phyloP scores from a whole-genome alignment of 2,797 vertebrate species.

The Cuniculus paca region DNA sequence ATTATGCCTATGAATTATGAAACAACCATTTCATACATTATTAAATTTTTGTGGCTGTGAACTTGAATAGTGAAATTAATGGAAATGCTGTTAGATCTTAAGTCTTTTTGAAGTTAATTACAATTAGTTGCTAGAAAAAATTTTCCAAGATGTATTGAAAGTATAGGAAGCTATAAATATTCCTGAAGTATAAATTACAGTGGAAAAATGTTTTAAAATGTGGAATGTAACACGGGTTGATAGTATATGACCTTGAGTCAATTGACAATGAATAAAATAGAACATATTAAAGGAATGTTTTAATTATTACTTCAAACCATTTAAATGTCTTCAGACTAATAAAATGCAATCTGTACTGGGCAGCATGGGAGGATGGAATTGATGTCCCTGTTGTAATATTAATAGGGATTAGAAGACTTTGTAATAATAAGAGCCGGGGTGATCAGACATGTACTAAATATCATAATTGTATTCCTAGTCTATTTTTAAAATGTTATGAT shows the following conservation, averaged over 20 bases:
- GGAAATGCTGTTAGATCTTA: slow-evolving; percentile 61
- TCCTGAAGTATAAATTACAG: slow-evolving; percentile 10
- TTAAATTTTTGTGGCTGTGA: slow-evolving; percentile 66
- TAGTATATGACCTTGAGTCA: slow-evolving; percentile 66
- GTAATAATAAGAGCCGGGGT: slow-evolving; percentile 10
- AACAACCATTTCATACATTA: slow-evolving; percentile 57
- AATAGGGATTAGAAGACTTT: slow-evolving; percentile 65
- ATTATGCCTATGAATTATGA: slow-evolving; percentile 64
- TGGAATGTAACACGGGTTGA: background rate
- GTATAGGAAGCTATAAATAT: slow-evolving; percentile 37
- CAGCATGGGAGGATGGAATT: slow-evolving; percentile 32
- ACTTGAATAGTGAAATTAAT: slow-evolving; percentile 65
- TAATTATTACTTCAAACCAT: slow-evolving; percentile 81
- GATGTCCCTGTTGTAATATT: slow-evolving; percentile 64
- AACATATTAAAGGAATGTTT: slow-evolving; percentile 58
- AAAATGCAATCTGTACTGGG: slow-evolving; percentile 65
- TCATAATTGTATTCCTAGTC: slow-evolving; percentile 34
- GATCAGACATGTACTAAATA: background rate
- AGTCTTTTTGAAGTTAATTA: slow-evolving; percentile 73
- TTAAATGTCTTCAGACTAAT: slow-evolving; percentile 76
- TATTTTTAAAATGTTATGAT: slow-evolving; percentile 33
- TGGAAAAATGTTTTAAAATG: slow-evolving; percentile 38
- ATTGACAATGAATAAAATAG: slow-evolving; percentile 64
- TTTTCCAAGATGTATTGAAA: slow-evolving; percentile 65
- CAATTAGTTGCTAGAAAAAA: slow-evolving; percentile 49